Percentiles rank a stretch among this genome's conserved stretches.
Evolutionary conservation across 2,888 invertebrate genomes (phyloP).

Genomic region (Leptodirus hochenwartii): DNA sequence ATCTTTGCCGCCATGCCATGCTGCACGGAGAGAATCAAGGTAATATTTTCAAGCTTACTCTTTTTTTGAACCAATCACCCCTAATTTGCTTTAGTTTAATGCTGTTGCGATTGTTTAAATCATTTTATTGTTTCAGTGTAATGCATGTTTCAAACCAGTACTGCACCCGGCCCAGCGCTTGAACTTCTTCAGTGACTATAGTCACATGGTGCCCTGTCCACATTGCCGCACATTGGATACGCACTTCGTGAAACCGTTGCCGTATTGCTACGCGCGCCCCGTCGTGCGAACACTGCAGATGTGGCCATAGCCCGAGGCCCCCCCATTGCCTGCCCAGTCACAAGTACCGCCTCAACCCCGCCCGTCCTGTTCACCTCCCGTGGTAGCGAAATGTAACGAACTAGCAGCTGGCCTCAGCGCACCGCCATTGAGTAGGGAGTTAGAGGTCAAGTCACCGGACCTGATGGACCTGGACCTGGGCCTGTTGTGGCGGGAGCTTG

Average conservation of each 20-base stretch:
- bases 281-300: constrained; percentile 35
- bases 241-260: constrained; percentile 86
- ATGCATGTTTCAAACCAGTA: constrained; percentile 76
- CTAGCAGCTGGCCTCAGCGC: too few species aligned
- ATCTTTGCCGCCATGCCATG: constrained; percentile 96
- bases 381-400: too few species aligned
- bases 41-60: too few species aligned
- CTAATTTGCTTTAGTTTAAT: background rate
- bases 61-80: too few species aligned
- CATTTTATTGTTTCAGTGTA: constrained; percentile 49
- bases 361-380: constrained; percentile 34
- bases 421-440: constrained; percentile 2
- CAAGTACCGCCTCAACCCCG: too few species aligned
- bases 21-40: constrained; percentile 82
- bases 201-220: constrained; percentile 78
- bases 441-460: constrained; percentile 14
- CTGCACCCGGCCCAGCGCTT: constrained; percentile 73
- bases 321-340: too few species aligned
- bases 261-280: constrained; percentile 59
- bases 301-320: constrained; percentile 75
- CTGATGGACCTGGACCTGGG: constrained; percentile 24
- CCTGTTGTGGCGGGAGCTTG: constrained; percentile 28
- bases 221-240: constrained; percentile 80
- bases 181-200: constrained; percentile 90
- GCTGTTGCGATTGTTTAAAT: background rate